Conservation (phyloP, 2,113 vertebrate genomes). For the Eudyptes chrysolophus region DNA sequence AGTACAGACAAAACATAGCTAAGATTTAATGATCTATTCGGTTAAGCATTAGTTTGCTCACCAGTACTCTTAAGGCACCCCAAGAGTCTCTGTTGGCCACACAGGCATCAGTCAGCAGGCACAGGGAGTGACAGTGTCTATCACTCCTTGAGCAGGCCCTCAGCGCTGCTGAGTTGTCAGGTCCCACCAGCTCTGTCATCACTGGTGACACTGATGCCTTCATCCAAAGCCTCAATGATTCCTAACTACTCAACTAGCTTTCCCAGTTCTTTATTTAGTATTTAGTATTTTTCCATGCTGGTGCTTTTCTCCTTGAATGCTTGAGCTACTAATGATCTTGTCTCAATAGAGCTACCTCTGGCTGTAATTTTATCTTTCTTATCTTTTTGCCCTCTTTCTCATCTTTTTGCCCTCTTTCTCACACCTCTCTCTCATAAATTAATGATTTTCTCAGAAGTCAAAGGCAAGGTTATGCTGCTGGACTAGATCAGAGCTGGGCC, state of each 20-base stretch:
- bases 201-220: not conserved
- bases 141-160: not conserved
- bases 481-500: not conserved
- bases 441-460: not conserved
- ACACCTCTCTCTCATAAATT: not conserved
- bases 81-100: not conserved
- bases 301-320: not conserved
- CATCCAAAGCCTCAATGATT: not conserved
- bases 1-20: not conserved
- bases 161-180: not conserved
- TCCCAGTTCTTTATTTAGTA: not conserved
- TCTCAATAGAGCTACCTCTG: not conserved
- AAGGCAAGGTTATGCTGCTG: not conserved
- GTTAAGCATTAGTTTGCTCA: not conserved
- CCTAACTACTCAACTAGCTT: not conserved
- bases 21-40: not conserved
- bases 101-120: not conserved
- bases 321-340: not conserved
- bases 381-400: not conserved
- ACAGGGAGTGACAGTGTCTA: not conserved
- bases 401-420: not conserved
- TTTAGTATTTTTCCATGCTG: not conserved
- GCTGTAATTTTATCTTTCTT: not conserved
- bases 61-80: fast-evolving
- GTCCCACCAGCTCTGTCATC: not conserved